phyloP scores from a whole-genome alignment of 2,113 vertebrate species.

The Lepisosteus oculatus region DNA sequence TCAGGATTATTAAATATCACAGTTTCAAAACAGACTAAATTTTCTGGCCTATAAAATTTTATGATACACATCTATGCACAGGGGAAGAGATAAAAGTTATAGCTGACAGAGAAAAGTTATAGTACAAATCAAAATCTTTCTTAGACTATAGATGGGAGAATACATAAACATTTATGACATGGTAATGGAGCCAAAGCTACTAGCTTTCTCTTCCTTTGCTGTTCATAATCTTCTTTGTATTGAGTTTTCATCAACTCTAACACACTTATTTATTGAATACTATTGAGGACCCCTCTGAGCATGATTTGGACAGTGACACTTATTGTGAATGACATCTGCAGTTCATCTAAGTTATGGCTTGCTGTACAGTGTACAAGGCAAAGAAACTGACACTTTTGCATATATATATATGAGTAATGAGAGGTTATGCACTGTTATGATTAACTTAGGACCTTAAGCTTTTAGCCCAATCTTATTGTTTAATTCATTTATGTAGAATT shows the following conservation, averaged over 20 bases:
- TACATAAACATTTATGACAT: conserved; percentile 64
- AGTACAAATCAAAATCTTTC: conserved; percentile 35
- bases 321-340: no score
- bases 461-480: no score
- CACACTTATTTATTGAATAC: conserved; percentile 27
- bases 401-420: no score
- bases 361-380: no score
- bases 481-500: no score
- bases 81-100: conserved; percentile 31
- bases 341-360: no score
- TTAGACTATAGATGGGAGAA: conserved; percentile 34
- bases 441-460: no score
- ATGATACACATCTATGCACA: conserved; percentile 42
- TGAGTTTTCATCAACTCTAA: conserved; percentile 45
- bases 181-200: conserved; percentile 40
- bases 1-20: conserved; percentile 42
- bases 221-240: conserved; percentile 33
- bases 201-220: conserved; percentile 30
- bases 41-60: conserved; percentile 72
- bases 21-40: conserved; percentile 55
- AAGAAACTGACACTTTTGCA: no score
- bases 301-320: no score
- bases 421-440: no score
- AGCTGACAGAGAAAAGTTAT: conserved; percentile 38
- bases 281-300: not conserved